Base-by-base conservation (phyloP, 2,113 vertebrate species). In the Esox niger region DNA sequence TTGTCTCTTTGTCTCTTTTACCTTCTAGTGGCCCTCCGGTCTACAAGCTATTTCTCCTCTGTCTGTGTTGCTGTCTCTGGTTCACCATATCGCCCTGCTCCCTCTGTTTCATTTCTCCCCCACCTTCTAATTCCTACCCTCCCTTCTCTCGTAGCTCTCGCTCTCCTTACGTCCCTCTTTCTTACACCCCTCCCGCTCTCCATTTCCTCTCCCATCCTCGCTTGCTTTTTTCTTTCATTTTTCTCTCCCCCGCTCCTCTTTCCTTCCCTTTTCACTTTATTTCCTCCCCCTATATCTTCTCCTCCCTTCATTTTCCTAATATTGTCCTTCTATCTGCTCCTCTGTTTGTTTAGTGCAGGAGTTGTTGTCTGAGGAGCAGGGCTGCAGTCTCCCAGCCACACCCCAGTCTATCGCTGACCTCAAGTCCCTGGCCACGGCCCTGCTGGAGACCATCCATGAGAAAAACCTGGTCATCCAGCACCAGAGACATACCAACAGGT, bases 401-500 rank as follows among this genome's bases (percentile, higher is more conserved):
- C 93, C 94, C 15, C 95, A 98, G 87, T 98, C 96, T 80, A 94
- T 99, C 77, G 93, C 94, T 21, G 97, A 99, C 86, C 94, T 99
- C 75, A 98, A 98, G 82, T 99, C 97, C 75, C 88, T 99, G 79
- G 95, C 96, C 35, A 97, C 95, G 0, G 97, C 97, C 32, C 88
- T 99, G 77, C 83, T 99, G 83, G 96, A 99, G 87, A 97, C 96
- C 0, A 97, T 98, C 86, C 95, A 98, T 0, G 97, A 99, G 87
- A 99, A 98, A 86, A 99, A 98, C 86, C 95, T 99, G 93, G 92
- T 98, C 79, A 91, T 98, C 84, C 95, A 98, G 84, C 96, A 99
- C 88, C 97, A 99, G 78, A 92, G 96, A 15, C 95, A 98, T 84
- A 98, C 96, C 75, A 99, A 96, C 92, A 98, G 96, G 97, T 89